Conservation (phyloP, 1,140 invertebrate species). For the Drosophila eugracilis region DNA sequence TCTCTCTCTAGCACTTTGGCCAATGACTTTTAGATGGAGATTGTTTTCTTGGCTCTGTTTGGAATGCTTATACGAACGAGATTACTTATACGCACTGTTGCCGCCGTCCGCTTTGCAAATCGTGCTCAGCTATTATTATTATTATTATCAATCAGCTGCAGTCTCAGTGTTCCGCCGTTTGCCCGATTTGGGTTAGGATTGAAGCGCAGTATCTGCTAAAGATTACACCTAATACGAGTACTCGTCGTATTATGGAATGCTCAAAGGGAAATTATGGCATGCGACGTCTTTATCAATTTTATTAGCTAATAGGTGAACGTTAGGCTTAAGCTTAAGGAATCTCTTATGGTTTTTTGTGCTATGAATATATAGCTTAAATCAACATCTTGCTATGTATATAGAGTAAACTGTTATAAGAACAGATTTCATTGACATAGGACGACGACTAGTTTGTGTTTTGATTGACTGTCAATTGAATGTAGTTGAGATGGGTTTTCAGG, state of each 20-base stretch:
- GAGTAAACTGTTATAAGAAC: not conserved
- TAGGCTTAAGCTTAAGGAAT: not conserved
- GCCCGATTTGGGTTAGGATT: conserved; percentile 19
- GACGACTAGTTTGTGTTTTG: not conserved
- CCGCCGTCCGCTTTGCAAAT: conserved; percentile 4
- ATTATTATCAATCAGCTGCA: conserved; percentile 31
- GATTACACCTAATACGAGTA: conserved; percentile 20
- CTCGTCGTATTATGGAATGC: conserved; percentile 7
- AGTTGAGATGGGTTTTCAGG: not conserved
- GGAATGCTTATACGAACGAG: not conserved
- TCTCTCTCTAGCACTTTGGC: conserved; percentile 14
- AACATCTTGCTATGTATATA: not conserved
- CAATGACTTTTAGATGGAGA: conserved; percentile 31
- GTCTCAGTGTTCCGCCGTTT: conserved; percentile 3
- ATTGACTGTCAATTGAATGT: not conserved
- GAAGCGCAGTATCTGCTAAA: conserved; percentile 7
- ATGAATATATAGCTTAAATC: not conserved
- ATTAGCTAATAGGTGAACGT: conserved; percentile 14
- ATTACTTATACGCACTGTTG: conserved; percentile 39
- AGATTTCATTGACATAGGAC: not conserved
- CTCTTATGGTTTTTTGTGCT: not conserved
- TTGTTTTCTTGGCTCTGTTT: conserved; percentile 21
- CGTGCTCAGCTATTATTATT: conserved; percentile 14
- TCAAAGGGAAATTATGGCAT: conserved; percentile 17
- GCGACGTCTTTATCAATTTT: conserved; percentile 12